Conservation (phyloP, 1,140 invertebrate genomes). For the Sipha flava region DNA sequence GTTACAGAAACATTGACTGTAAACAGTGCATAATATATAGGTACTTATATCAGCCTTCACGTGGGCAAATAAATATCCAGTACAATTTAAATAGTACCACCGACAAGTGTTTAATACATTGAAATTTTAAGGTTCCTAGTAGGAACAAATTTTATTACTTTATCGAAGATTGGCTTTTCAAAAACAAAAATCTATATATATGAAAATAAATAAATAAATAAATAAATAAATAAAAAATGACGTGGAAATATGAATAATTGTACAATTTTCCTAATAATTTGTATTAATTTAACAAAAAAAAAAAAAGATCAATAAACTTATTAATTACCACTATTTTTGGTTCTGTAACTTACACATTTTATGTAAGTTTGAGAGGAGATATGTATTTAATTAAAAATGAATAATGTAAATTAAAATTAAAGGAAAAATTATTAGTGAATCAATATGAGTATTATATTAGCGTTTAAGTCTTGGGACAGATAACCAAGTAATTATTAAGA, state of each 20-base stretch:
- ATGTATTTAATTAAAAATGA: neutral
- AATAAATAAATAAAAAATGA: conserved; percentile 23
- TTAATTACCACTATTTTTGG: neutral
- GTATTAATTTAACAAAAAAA: neutral
- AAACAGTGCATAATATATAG: conserved; percentile 29
- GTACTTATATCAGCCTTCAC: conserved; percentile 31
- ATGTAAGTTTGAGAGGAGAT: neutral
- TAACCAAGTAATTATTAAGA: neutral
- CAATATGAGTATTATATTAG: neutral
- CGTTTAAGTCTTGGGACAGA: neutral
- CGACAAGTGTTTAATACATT: neutral
- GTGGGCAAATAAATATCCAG: conserved; percentile 15
- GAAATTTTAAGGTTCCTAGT: neutral
- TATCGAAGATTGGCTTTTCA: neutral
- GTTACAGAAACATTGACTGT: conserved; percentile 26
- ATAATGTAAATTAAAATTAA: neutral
- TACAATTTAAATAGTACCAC: conserved; percentile 11
- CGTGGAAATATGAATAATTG: neutral
- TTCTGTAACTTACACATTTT: neutral
- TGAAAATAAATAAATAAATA: neutral
- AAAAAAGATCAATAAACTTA: neutral
- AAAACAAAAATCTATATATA: neutral
- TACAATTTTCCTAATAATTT: neutral
- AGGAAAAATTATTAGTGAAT: neutral
- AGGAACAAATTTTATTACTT: conserved; percentile 10